A percentile compares a stretch with the other conserved stretches of the same genome.
Conservation (phyloP, 2,797 vertebrate species). For the Euthynnus affinis region DNA sequence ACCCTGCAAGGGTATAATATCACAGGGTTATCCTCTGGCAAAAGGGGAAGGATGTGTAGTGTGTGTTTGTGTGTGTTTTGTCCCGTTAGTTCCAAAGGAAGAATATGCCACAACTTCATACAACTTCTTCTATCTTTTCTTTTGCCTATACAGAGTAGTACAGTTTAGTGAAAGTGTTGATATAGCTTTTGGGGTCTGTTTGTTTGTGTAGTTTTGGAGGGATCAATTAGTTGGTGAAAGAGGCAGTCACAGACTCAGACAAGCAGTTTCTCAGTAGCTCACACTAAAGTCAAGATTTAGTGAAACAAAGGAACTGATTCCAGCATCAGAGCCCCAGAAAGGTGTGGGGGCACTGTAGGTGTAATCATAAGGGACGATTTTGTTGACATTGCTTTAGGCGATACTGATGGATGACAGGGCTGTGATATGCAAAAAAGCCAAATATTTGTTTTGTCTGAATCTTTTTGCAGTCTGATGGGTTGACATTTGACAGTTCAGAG, state of each 20-base stretch:
- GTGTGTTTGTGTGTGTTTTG: conserved; percentile 42
- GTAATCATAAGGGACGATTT: conserved; percentile 35
- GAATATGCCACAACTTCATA: conserved; percentile 42
- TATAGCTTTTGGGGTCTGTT: not conserved
- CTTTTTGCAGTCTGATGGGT: conserved; percentile 55
- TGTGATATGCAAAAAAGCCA: conserved; percentile 45
- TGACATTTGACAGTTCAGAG: conserved; percentile 65
- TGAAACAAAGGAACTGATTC: conserved; percentile 18
- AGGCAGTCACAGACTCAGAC: not conserved
- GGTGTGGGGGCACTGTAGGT: conserved; percentile 5
- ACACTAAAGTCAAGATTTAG: not conserved
- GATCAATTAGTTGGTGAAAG: conserved; percentile 33
- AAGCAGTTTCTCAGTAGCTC: not conserved
- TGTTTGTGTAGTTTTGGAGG: conserved; percentile 3
- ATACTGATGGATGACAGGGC: conserved; percentile 38
- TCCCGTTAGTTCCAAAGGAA: conserved; percentile 26
- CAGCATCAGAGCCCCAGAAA: conserved; percentile 4
- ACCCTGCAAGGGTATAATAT: conserved; percentile 72
- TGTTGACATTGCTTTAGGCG: conserved; percentile 51
- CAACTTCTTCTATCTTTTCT: not conserved
- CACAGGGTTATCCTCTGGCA: conserved; percentile 72
- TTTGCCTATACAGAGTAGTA: not conserved
- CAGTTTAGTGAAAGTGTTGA: not conserved
- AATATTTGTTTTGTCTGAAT: conserved; percentile 70
- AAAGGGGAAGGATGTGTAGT: conserved; percentile 45